Conservation (phyloP, 1,140 invertebrate genomes). For the Nautilus pompilius region DNA sequence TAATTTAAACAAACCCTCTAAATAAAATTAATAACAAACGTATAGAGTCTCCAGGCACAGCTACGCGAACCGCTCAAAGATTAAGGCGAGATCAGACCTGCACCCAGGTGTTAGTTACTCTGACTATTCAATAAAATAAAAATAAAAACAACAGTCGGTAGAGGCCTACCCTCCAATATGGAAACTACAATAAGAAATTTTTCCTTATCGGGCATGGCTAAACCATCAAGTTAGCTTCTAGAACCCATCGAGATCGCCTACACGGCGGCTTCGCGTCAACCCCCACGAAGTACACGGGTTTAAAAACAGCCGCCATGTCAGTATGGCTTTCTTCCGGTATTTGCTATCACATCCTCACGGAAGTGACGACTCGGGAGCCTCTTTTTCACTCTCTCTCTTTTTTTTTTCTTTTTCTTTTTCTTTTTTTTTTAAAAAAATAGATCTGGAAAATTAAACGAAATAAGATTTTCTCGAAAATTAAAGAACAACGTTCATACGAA, state of each 20-base stretch:
- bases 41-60: not conserved
- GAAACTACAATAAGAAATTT: slow-evolving; percentile 48
- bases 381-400: too few relatives aligned
- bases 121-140: not conserved
- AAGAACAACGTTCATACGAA: too few relatives aligned
- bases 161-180: slow-evolving; percentile 41
- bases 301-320: slow-evolving; percentile 49
- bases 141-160: not conserved
- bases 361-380: too few relatives aligned
- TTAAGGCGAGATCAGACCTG: slow-evolving; percentile 16
- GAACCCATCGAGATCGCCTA: not conserved
- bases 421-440: too few relatives aligned
- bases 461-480: too few relatives aligned
- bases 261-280: not conserved
- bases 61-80: not conserved
- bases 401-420: too few relatives aligned
- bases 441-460: too few relatives aligned
- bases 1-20: too few relatives aligned
- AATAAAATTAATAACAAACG: slow-evolving; percentile 1
- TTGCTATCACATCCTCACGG: too few relatives aligned
- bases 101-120: not conserved
- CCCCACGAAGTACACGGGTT: slow-evolving; percentile 16
- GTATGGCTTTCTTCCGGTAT: too few relatives aligned
- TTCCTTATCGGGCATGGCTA: slow-evolving; percentile 42
- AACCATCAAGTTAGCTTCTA: not conserved